Conservation (phyloP, 2,113 vertebrate species). For the Hylia prasina region DNA sequence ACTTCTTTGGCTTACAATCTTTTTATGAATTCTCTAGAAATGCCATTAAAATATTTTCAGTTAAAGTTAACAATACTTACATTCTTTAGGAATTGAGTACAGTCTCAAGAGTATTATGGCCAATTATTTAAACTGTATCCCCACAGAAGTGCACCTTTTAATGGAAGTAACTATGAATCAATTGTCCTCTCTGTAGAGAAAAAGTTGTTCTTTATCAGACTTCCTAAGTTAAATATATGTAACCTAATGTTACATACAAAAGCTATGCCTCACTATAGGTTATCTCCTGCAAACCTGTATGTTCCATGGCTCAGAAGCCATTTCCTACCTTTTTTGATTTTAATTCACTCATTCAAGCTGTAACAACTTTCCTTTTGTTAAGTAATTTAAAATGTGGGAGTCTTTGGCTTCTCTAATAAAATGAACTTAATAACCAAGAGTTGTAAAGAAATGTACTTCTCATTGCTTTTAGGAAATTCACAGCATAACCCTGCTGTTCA, state of each 20-base stretch:
- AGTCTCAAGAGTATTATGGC: not conserved
- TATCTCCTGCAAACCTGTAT: not conserved
- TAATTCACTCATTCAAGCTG: not conserved
- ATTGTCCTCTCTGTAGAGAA: rapidly evolving
- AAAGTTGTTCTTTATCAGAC: not conserved
- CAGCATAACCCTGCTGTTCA: not conserved
- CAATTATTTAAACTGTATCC: not conserved
- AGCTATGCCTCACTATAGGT: not conserved
- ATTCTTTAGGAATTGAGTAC: not conserved
- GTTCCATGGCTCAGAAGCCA: not conserved
- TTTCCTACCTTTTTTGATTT: not conserved
- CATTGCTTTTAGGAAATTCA: not conserved
- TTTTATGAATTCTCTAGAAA: not conserved
- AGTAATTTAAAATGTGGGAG: not conserved
- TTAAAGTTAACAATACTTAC: not conserved
- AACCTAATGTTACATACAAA: not conserved
- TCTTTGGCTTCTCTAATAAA: not conserved
- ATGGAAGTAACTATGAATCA: not conserved
- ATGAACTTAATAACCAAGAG: not conserved
- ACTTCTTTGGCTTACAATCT: not conserved
- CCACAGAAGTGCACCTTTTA: not conserved
- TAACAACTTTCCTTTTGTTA: not conserved
- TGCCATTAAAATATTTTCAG: not conserved
- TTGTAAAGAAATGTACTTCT: not conserved
- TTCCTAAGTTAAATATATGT: not conserved